Evolutionary conservation across 2,113 vertebrate species (phyloP).

Genomic region (Mus spicilegus): DNA sequence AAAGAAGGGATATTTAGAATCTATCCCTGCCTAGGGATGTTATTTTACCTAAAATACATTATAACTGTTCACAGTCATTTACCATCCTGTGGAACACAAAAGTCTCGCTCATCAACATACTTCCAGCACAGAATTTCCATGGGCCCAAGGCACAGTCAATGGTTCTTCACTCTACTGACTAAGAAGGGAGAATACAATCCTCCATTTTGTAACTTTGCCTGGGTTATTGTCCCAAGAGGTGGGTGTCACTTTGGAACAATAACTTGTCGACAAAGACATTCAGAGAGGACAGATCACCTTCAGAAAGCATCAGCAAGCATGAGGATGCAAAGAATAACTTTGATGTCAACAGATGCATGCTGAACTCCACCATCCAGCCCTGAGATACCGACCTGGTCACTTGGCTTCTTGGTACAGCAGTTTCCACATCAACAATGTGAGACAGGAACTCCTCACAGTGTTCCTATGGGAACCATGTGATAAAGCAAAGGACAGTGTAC

Average conservation of each 20-base stretch:
- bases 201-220: not conserved
- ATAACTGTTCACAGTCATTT: not conserved
- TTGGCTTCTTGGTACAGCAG: not conserved
- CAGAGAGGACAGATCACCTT: not conserved
- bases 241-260: too few species aligned
- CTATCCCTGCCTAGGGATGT: too few species aligned
- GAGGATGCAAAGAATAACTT: not conserved
- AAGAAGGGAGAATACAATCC: not conserved
- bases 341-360: not conserved
- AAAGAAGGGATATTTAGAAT: not conserved
- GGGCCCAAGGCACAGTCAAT: not conserved
- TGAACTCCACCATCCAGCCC: not conserved
- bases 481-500: not conserved
- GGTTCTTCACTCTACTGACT: not conserved
- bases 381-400: not conserved
- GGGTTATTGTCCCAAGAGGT: not conserved
- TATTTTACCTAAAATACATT: not conserved
- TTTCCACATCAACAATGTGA: not conserved
- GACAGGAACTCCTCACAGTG: not conserved
- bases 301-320: not conserved
- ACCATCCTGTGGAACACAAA: not conserved
- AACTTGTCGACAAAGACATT: not conserved
- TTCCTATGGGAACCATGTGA: not conserved
- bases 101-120: not conserved
- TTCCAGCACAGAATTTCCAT: not conserved